Evolutionary conservation across 2,797 vertebrate genomes (phyloP), one percentile per base, ranked within the genome.

Genomic region (Serranus cabrilla): DNA sequence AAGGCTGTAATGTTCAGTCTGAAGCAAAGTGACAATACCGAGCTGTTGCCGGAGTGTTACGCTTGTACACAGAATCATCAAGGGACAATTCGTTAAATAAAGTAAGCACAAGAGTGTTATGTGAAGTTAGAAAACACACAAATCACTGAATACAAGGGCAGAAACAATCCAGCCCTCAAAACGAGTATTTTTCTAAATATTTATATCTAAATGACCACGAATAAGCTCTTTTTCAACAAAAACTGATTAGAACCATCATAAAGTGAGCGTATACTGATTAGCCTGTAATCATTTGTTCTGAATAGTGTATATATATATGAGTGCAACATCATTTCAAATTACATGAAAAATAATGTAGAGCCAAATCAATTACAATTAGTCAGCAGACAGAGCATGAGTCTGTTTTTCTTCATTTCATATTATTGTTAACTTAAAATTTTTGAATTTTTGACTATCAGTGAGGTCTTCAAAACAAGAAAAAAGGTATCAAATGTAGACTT

Each of bases 41-140:
- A 31, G 47, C 64, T 47, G 21, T 43, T 58, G 31, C n/a, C 10
- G 4, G 12, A 37, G 52, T 23, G 20, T 39, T 25, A 16, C 40
- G 17, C 25, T 65, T 40, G 4, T 34, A 31, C 20, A 64, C 23
- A 11, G 10, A 40, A 51, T 52, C 43, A 52, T 56, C 21, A 23
- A 37, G 16, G 21, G 55, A 25, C 11, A 62, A 27, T 73, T 70
- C 57, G 31, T 43, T 18, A 14, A 62, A 72, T 56, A 20, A 70
- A 42, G 21, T 31, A 31, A 42, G 37, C 31, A 17, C 5, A 42
- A 13, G 10, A 54, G 25, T 13, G 11, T 34, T 25, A 39, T 58
- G n/a, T 54, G 11, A 45, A 31, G 40, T 31, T 40, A 13, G 5
- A 45, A 60, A 56, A 43, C 58, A 25, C 18, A 64, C 57, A 58